Evolutionary conservation across 2,113 vertebrate genomes (phyloP).

Genomic region (Mobula birostris): DNA sequence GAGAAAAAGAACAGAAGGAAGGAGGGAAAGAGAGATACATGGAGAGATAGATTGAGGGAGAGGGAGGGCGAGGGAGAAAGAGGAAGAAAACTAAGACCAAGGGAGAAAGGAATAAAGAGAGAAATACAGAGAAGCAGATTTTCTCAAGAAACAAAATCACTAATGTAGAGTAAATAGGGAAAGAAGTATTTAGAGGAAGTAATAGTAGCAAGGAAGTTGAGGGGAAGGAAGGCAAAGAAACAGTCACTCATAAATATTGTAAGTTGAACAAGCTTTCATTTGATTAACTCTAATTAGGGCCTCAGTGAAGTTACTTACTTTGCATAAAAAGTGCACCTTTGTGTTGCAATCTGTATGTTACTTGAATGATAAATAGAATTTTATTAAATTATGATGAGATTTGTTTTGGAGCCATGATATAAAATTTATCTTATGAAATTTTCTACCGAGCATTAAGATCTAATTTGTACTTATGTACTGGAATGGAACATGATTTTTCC

Average conservation of each 20-base stretch:
- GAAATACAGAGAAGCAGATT: not conserved
- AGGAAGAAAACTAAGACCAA: too few relatives aligned
- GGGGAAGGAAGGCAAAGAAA: not conserved
- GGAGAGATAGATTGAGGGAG: not conserved
- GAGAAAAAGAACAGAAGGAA: not conserved
- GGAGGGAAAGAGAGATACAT: not conserved
- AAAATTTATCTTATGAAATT: not conserved
- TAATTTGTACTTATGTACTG: not conserved
- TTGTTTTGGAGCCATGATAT: not conserved
- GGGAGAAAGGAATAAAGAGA: not conserved
- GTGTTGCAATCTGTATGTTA: not conserved
- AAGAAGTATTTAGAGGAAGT: not conserved
- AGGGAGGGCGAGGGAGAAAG: too few relatives aligned
- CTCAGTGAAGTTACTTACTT: conserved; percentile 4
- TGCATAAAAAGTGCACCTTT: not conserved
- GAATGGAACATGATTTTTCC: not conserved
- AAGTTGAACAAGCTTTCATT: not conserved
- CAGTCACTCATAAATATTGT: not conserved
- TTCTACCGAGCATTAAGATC: not conserved
- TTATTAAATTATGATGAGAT: conserved; percentile 1
- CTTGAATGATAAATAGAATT: conserved; percentile 14
- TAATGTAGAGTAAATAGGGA: not conserved
- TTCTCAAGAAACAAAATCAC: not conserved
- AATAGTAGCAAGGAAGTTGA: not conserved
- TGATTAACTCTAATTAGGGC: not conserved